Evolutionary conservation across 2,797 vertebrate genomes (phyloP), one percentile per base, ranked within the genome.

Genomic region (Salmo trutta): DNA sequence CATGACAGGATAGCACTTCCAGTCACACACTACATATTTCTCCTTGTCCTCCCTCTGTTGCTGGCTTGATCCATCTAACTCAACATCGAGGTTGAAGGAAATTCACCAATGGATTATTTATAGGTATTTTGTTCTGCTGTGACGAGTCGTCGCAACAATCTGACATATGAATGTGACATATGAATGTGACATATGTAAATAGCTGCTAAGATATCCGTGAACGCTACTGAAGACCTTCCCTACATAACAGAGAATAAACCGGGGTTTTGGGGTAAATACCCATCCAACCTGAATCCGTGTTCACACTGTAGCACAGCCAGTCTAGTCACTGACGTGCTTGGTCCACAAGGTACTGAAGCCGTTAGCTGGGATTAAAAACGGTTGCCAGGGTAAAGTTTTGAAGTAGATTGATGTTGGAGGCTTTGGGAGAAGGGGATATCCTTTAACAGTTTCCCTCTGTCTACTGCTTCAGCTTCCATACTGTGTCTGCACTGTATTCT

Each of bases 311-410:
- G 47, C 77, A 73, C 27, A 82, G 80, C 77, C 73, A 71, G 76
- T 47, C 47, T 27, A 64, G 64, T 74, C 73, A 62, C 54, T 85
- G 83, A 83, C 75, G 79, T 59, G 71, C 31, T 85, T 47, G 27
- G 69, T 87, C 82, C 82, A 77, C n/a, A 64, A 80, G 75, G 77
- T 85, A 52, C 69, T 54, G 81, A 82, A 71, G 76, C 83, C 77
- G 85, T 87, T 83, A 83, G 71, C 75, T 41, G 52, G 47, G 47
- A 64, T 74, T 62, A 68, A 79, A 90, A 87, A 87, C 79, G 80
- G 84, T 83, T 83, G 85, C 86, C 87, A 79, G 74, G 24, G 66
- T 72, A 67, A 82, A 80, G 85, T 87, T 87, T 86, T 77, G 87
- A 82, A 84, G 72, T 74, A 79, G 76, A 64, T 53, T 84, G 82